Evolutionary conservation across 2,113 vertebrate genomes (phyloP).

Genomic region (Odocoileus virginianus): DNA sequence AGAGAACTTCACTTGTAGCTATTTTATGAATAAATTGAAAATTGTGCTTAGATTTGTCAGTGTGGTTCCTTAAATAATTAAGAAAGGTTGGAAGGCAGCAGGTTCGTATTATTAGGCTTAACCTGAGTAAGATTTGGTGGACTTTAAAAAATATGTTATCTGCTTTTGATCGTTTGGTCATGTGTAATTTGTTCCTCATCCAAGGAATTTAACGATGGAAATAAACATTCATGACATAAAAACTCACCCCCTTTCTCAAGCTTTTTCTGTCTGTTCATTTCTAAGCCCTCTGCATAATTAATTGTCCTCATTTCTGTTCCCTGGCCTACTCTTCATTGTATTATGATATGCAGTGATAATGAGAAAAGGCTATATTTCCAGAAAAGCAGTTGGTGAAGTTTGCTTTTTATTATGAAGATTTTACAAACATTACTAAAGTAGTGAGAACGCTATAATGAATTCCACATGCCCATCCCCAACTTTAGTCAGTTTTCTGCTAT

Average conservation of each 20-base stretch:
- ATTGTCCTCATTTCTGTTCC: neutral
- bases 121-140: conserved; percentile 4
- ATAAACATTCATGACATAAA: conserved; percentile 53
- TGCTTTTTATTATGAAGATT: conserved; percentile 32
- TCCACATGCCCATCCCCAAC: neutral
- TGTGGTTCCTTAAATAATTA: conserved; percentile 47
- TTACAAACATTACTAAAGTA: neutral
- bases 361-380: conserved; percentile 31
- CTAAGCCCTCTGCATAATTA: conserved; percentile 11
- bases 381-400: neutral
- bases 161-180: conserved; percentile 42
- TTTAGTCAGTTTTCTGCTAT: neutral
- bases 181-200: conserved; percentile 50
- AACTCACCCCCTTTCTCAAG: conserved; percentile 10
- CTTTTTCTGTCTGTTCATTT: conserved; percentile 22
- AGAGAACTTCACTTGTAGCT: neutral
- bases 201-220: conserved; percentile 48
- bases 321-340: conserved; percentile 4
- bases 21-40: conserved; percentile 20
- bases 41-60: neutral
- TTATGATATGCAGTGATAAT: conserved; percentile 17
- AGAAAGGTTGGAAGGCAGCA: conserved; percentile 11
- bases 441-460: neutral
- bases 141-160: conserved; percentile 25
- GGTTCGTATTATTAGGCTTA: conserved; percentile 28